Percentiles rank a stretch among this genome's conserved stretches.
Conservation (phyloP, 2,113 vertebrate species). For the Notarius quadriscutis region DNA sequence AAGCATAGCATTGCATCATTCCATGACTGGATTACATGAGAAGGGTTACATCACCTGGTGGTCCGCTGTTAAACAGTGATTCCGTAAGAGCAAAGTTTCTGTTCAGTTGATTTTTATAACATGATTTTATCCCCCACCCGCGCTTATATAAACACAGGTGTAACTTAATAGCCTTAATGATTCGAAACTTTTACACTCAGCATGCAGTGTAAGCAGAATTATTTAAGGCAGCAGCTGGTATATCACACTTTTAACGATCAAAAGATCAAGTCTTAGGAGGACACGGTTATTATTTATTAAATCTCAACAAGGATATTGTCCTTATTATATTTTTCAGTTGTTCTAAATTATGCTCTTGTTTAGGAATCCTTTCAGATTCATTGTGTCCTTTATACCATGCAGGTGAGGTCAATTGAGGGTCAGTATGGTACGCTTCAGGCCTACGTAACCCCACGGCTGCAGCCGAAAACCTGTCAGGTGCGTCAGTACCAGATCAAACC, state of each 20-base stretch:
- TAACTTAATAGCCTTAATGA: background rate
- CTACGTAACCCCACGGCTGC: constrained; percentile 91
- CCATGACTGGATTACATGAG: background rate
- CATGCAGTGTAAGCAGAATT: background rate
- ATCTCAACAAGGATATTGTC: background rate
- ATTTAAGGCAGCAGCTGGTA: background rate
- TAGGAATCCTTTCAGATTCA: background rate
- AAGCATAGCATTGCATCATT: background rate
- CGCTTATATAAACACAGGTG: background rate
- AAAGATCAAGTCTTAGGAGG: background rate
- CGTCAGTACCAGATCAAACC: constrained; percentile 94
- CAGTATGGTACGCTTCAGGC: constrained; percentile 94
- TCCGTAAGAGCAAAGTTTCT: background rate
- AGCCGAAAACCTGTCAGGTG: constrained; percentile 95
- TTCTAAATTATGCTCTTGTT: background rate
- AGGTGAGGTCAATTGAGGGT: constrained; percentile 97
- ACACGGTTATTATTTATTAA: background rate
- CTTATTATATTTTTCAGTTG: background rate
- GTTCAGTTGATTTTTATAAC: background rate
- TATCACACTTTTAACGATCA: background rate
- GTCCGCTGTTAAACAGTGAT: background rate
- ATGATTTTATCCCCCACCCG: background rate
- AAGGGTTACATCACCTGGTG: constrained; percentile 10
- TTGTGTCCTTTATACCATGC: background rate
- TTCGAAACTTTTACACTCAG: background rate